These are phyloP conservation scores for Dicyrtomina minuta DNA, from an alignment of 2,888 invertebrate species.

Conservation along the genomic window DNA sequence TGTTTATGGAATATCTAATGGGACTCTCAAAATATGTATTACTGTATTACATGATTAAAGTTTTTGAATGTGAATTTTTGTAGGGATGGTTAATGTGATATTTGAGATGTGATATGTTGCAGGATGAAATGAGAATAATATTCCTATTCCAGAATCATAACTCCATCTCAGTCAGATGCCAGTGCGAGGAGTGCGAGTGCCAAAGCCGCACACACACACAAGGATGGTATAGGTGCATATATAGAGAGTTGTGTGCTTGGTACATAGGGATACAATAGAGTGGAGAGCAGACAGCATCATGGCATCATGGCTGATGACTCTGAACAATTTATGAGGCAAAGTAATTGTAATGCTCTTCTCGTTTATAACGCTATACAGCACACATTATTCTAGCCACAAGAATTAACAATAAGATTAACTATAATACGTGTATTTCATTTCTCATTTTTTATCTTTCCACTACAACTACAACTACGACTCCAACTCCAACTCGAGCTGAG, in stretches of 20 bases:
- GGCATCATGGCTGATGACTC: constrained; percentile 8
- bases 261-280: too few species aligned
- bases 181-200: too few species aligned
- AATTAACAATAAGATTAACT: constrained; percentile 19
- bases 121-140: constrained; percentile 13
- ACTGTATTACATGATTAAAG: neutral
- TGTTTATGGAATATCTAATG: constrained; percentile 18
- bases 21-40: neutral
- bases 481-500: too few species aligned
- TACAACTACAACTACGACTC: too few species aligned
- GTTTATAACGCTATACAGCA: constrained; percentile 27
- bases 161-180: too few species aligned
- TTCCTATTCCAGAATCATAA: too few species aligned
- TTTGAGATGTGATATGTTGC: constrained; percentile 16
- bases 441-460: neutral
- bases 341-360: constrained; percentile 33
- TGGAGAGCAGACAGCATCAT: constrained; percentile 1
- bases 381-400: constrained; percentile 28
- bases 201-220: constrained; percentile 10
- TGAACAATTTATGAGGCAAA: constrained; percentile 26
- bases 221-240: too few species aligned
- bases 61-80: neutral
- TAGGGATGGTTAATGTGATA: constrained; percentile 11
- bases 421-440: constrained; percentile 4
- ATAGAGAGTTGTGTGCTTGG: too few species aligned